A percentile compares a stretch with the other conserved stretches of the same genome.
These are phyloP conservation scores for Lasioglossum marginatum DNA, from an alignment of 2,888 invertebrate genomes.

Conservation along the genomic window DNA sequence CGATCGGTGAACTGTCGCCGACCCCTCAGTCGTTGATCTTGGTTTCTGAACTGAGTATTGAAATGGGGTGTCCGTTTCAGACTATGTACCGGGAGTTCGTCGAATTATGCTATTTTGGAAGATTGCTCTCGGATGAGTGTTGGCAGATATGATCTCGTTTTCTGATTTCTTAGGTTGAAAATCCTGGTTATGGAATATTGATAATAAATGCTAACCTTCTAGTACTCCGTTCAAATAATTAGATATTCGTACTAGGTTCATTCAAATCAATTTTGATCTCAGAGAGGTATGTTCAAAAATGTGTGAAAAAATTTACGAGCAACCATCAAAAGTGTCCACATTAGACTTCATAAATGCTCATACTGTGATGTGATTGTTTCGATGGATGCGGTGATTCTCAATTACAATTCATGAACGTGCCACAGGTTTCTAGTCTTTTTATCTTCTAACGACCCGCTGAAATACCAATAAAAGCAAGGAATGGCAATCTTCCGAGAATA, in stretches of 20 bases:
- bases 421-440: background rate
- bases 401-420: background rate
- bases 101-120: background rate
- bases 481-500: background rate
- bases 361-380: background rate
- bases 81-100: background rate
- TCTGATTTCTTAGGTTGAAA: background rate
- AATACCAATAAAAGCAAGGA: background rate
- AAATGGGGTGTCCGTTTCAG: background rate
- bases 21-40: background rate
- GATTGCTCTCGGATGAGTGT: background rate
- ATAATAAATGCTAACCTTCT: background rate
- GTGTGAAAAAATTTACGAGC: background rate
- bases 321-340: background rate
- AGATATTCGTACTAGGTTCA: background rate
- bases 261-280: background rate
- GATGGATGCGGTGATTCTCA: background rate
- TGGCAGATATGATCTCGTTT: background rate
- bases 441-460: background rate
- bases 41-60: background rate
- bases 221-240: background rate
- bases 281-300: background rate
- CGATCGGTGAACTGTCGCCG: constrained; percentile 1
- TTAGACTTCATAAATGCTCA: background rate
- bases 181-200: background rate